Evolutionary conservation across 2,113 vertebrate species (phyloP), one percentile per base, ranked within the genome.

Genomic region (Ptilonorhynchus violaceus): DNA sequence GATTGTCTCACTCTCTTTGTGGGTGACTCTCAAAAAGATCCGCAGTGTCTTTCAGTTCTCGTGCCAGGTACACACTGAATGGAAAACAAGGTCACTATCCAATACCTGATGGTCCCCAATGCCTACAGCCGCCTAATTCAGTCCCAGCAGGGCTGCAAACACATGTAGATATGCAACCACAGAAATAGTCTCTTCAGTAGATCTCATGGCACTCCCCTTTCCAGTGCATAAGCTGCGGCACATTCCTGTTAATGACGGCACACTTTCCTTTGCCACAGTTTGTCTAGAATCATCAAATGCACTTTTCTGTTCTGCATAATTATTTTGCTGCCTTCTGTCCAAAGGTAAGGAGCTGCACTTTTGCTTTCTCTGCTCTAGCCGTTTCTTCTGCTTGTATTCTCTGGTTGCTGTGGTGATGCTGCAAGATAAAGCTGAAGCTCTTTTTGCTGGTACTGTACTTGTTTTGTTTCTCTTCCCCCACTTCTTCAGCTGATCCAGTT

Each of bases 191-290:
- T 95, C 93, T 85, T 96, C 97, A 96, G 89, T 19, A 87, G 97
- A 92, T 67, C 92, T 98, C 98, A 98, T 98, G 98, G 97, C 76
- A 96, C 95, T 96, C 70, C 80, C 53, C 64, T 92, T 73, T 50
- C 67, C 80, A 47, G 91, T 44, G 52, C 88, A 90, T 93, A 66
- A 85, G 95, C 55, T 59, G 89, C 95, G 53, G 92, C 89, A 96
- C 98, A 97, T 98, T 96, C 93, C 97, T 95, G 93, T 97, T 96
- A 98, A 89, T 92, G 93, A 94, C 27, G 59, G 93, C 76, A 93
- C 69, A 10, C 81, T 97, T 97, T 85, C 96, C 94, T 79, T 72
- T 93, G 95, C 95, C 88, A 80, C 94, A 64, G 46, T 62, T 93
- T 85, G 88, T 91, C 82, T 87, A 52, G 76, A 92, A 73, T 89